Conservation (phyloP, 2,113 vertebrate genomes). For the Dipodomys ordii region DNA sequence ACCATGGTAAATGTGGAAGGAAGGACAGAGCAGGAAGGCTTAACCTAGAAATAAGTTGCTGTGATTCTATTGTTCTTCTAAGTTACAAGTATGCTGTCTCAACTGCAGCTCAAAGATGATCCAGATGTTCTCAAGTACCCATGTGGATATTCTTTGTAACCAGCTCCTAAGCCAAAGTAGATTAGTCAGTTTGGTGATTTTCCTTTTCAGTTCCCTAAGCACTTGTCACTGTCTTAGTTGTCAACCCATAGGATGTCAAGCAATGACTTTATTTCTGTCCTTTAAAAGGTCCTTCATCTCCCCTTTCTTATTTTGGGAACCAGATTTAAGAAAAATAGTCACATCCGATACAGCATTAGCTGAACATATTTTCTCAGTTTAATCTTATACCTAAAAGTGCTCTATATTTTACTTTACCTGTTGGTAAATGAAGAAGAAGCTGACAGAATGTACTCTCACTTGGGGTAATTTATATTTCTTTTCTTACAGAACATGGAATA, state of each 20-base stretch:
- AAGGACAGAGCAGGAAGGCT: not conserved
- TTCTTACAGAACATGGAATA: constrained; percentile 30
- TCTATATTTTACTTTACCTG: constrained; percentile 7
- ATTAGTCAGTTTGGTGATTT: not conserved
- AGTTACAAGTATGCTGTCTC: not conserved
- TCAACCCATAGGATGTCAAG: not conserved
- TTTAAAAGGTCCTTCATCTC: not conserved
- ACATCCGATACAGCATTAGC: not conserved
- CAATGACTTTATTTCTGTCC: not conserved
- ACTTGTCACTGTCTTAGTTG: not conserved
- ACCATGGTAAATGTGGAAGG: not conserved
- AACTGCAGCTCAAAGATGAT: not conserved
- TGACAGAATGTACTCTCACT: constrained; percentile 41
- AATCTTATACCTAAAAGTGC: not conserved
- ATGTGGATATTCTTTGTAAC: no score
- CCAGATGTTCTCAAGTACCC: not conserved
- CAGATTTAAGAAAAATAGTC: constrained; percentile 12
- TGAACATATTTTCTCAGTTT: not conserved
- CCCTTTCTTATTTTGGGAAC: not conserved
- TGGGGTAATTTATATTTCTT: constrained; percentile 39
- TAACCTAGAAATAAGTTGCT: not conserved
- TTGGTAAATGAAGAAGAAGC: constrained; percentile 34
- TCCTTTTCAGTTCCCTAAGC: not conserved
- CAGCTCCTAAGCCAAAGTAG: not conserved
- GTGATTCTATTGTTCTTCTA: not conserved